Percentiles rank a stretch among this genome's conserved stretches.
Conservation (phyloP, 2,113 vertebrate species). For the Syngnathus floridae region DNA sequence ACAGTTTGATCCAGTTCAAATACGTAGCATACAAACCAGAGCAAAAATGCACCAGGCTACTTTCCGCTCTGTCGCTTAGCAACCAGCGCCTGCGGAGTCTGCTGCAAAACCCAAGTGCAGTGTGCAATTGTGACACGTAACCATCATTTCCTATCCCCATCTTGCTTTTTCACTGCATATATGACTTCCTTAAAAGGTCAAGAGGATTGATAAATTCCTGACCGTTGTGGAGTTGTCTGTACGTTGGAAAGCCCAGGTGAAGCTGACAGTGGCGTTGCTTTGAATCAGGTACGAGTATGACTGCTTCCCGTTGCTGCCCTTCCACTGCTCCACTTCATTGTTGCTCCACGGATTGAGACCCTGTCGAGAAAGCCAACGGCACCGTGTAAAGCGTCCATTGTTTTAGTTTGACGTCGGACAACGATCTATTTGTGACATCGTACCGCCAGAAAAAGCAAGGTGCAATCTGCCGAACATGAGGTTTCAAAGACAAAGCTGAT, state of each 20-base stretch:
- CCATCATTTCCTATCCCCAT: neutral
- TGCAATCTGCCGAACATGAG: conserved; percentile 77
- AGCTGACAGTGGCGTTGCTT: conserved; percentile 78
- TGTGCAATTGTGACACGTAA: no score
- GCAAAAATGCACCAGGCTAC: no score
- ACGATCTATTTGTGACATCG: conserved; percentile 18
- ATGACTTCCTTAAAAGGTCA: neutral
- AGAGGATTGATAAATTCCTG: conserved; percentile 33
- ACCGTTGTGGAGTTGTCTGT: conserved; percentile 67
- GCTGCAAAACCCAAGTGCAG: no score
- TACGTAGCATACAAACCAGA: no score
- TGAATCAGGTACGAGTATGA: conserved; percentile 84
- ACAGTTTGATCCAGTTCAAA: neutral
- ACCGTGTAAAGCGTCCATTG: neutral
- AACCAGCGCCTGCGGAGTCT: no score
- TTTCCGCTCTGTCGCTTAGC: no score
- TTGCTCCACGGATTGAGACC: conserved; percentile 77
- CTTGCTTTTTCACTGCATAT: neutral
- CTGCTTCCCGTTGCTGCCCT: conserved; percentile 77
- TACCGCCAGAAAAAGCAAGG: conserved; percentile 85
- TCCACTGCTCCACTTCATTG: conserved; percentile 81
- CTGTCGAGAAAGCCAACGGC: conserved; percentile 52
- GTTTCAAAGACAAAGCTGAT: conserved; percentile 93
- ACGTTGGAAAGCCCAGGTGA: conserved; percentile 90
- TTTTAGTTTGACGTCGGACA: neutral